Evolutionary conservation across 2,888 invertebrate genomes (phyloP), one percentile per base, ranked within the genome.

Genomic region (Pheosia gnoma): DNA sequence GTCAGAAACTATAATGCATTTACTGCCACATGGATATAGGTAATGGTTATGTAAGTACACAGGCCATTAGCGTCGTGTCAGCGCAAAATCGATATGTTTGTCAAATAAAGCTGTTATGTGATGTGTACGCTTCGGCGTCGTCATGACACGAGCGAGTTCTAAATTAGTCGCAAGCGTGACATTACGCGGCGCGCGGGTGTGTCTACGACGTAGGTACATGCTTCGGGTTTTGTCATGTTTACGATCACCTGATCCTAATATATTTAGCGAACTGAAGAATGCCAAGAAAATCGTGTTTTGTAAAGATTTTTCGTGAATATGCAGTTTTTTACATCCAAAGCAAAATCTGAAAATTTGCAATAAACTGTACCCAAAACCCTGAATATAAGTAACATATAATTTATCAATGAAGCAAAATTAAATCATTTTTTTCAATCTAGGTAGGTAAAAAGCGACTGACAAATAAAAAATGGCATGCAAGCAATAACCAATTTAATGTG

Each of bases 121-220:
- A 66, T 60, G 59, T 59, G 62, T 64, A 70, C 59, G 58, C 68
- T 61, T 61, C 57, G 51, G 25, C 52, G n/a, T 53, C 63, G 76
- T 81, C 82, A 85, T 80, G 81, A 68, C 82, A 85, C 80, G 81
- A 68, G 52, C 49, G 51, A 59, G 63, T 69, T 80, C 81, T 86
- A 86, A 81, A 84, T 82, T 80, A 72, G 70, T 73, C 65, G 67
- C 66, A 69, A 75, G 72, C 74, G 66, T 74, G 76, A 71, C 66
- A 72, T 78, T 80, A 81, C 81, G 83, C 82, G 77, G 75, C 70
- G 73, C 71, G 81, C 90, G 92, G 92, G 93, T 92, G 93, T 93
- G 93, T 91, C 92, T 76, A 65, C 80, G 78, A 87, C 88, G 88
- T 83, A 81, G 63, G 47, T 63, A 58, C 61, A 60, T 25, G 25